These are phyloP conservation scores for Eremophila alpestris DNA, from an alignment of 2,797 vertebrate genomes.

Conservation along the genomic window DNA sequence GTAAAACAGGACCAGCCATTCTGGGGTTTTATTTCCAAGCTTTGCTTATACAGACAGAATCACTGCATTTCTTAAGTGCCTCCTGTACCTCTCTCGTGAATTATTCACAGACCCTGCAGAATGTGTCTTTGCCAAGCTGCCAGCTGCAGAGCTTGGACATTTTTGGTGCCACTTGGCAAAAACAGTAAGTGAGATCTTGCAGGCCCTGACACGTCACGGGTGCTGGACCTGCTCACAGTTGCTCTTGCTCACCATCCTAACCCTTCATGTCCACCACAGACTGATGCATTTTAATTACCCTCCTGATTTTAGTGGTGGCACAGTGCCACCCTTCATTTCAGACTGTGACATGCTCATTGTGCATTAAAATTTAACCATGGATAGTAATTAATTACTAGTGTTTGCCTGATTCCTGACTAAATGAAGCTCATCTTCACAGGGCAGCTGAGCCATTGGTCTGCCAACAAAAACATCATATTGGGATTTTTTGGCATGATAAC, in stretches of 20 bases:
- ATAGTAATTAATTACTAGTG: not conserved
- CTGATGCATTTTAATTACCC: not conserved
- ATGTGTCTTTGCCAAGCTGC: slow-evolving; percentile 13
- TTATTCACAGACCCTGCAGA: slow-evolving; percentile 10
- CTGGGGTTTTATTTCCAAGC: not conserved
- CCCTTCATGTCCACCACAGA: not conserved
- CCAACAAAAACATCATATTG: not conserved
- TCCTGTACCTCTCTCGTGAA: not conserved
- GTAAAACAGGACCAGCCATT: not conserved
- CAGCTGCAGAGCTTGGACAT: not conserved
- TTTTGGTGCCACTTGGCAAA: slow-evolving; percentile 28
- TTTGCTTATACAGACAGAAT: not conserved
- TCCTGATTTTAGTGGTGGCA: not conserved
- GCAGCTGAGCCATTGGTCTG: not conserved
- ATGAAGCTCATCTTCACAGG: not conserved
- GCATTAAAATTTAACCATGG: not conserved
- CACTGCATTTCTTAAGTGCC: not conserved
- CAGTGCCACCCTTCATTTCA: not conserved
- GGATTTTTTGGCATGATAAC: not conserved
- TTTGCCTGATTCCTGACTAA: not conserved
- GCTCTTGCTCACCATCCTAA: not conserved
- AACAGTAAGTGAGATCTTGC: slow-evolving; percentile 42
- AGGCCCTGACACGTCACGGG: not conserved
- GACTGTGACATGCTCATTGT: not conserved
- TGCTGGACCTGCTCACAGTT: not conserved